These are phyloP conservation scores for Notocelia uddmanniana DNA, from an alignment of 2,888 invertebrate genomes.

Conservation along the genomic window DNA sequence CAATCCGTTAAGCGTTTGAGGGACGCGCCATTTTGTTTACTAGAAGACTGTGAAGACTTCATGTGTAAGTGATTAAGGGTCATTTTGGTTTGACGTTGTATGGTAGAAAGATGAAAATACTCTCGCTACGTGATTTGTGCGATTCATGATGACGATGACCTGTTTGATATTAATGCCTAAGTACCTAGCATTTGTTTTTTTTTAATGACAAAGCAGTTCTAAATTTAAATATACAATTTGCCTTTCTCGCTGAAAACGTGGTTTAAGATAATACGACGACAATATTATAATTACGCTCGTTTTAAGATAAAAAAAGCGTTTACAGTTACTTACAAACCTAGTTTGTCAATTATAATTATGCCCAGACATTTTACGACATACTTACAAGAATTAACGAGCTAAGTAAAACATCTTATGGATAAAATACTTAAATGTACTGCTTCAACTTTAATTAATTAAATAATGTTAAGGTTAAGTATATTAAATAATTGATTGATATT, in stretches of 20 bases:
- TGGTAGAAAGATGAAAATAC: conserved; percentile 1
- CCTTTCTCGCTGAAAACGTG: neutral
- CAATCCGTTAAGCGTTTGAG: conserved; percentile 61
- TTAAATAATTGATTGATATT: too few relatives aligned
- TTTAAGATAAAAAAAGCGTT: too few relatives aligned
- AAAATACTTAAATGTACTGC: too few relatives aligned
- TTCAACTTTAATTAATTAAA: too few relatives aligned
- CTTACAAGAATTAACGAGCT: neutral
- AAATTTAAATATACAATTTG: neutral
- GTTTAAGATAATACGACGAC: neutral
- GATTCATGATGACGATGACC: neutral
- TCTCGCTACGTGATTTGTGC: conserved; percentile 18
- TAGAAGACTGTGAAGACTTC: conserved; percentile 3
- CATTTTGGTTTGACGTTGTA: neutral
- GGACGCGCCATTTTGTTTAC: conserved; percentile 55
- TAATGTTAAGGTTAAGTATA: too few relatives aligned
- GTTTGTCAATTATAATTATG: too few relatives aligned
- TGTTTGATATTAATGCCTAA: conserved; percentile 13
- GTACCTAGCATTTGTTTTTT: neutral
- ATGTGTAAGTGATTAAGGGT: neutral
- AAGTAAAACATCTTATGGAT: too few relatives aligned
- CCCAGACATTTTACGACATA: neutral
- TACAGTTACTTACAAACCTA: too few relatives aligned
- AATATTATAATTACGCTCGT: neutral
- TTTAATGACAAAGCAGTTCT: neutral